Conservation (phyloP, 2,113 vertebrate genomes). For the Poeciliopsis turrubarensis region DNA sequence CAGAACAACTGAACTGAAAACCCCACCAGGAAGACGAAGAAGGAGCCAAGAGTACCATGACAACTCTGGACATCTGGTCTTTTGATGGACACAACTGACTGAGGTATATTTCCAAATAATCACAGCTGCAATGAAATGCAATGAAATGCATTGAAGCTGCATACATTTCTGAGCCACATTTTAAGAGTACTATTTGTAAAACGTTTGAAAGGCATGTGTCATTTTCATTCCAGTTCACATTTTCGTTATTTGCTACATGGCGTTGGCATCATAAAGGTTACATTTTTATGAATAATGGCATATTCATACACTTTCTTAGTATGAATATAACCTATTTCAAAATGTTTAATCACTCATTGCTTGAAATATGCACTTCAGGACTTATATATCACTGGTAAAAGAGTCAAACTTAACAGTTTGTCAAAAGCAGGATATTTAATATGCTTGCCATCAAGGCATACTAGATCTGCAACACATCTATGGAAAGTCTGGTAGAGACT, state of each 20-base stretch:
- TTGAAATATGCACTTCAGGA: too few relatives aligned
- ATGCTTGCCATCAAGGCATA: not conserved
- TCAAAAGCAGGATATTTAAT: not conserved
- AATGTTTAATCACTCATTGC: too few relatives aligned
- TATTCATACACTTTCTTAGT: too few relatives aligned
- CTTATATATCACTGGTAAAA: not conserved
- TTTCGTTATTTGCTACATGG: too few relatives aligned
- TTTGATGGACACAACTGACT: too few relatives aligned
- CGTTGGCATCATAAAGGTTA: not conserved
- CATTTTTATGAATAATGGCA: not conserved
- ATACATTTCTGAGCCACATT: not conserved
- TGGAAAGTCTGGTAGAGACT: not conserved
- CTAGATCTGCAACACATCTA: not conserved
- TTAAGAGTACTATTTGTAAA: not conserved
- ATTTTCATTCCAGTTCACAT: not conserved
- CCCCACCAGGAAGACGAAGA: not conserved
- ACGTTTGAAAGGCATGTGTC: not conserved
- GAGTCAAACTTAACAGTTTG: not conserved
- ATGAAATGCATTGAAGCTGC: too few relatives aligned
- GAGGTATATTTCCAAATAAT: too few relatives aligned
- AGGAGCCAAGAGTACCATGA: not conserved
- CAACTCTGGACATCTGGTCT: too few relatives aligned
- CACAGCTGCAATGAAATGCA: too few relatives aligned
- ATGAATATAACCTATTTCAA: too few relatives aligned
- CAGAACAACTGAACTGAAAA: not conserved